phyloP scores from a whole-genome alignment of 2,113 vertebrate species.

The Trematomus loennbergii region DNA sequence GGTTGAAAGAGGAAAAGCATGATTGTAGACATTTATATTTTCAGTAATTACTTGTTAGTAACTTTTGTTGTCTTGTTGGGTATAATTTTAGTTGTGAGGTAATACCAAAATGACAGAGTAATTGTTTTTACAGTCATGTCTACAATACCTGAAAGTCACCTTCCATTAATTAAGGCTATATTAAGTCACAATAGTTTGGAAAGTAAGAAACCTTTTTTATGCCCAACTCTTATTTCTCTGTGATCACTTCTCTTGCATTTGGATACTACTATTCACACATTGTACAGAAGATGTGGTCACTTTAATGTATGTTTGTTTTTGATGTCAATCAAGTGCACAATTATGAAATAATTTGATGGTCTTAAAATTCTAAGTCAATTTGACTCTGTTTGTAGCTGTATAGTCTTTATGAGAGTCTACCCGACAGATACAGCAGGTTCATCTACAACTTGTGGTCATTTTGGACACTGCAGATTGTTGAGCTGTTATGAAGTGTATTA shows the following conservation, averaged over 20 bases:
- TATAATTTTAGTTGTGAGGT: background rate
- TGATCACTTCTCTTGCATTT: no score
- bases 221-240: no score
- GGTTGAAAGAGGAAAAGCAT: background rate
- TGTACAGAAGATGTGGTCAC: background rate
- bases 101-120: background rate
- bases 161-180: no score
- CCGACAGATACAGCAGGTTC: background rate
- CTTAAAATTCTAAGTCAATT: background rate
- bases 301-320: background rate
- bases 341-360: background rate
- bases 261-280: background rate
- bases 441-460: background rate
- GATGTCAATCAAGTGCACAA: no score
- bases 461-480: background rate
- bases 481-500: background rate
- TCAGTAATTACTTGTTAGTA: background rate
- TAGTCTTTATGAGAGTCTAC: no score
- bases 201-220: no score
- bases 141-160: no score
- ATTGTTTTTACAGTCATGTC: no score
- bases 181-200: no score
- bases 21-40: background rate
- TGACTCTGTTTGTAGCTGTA: background rate
- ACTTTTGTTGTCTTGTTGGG: background rate